Evolutionary conservation across 1,140 invertebrate genomes (phyloP), one percentile per base, ranked within the genome.

Genomic region (Halictus rubicundus): DNA sequence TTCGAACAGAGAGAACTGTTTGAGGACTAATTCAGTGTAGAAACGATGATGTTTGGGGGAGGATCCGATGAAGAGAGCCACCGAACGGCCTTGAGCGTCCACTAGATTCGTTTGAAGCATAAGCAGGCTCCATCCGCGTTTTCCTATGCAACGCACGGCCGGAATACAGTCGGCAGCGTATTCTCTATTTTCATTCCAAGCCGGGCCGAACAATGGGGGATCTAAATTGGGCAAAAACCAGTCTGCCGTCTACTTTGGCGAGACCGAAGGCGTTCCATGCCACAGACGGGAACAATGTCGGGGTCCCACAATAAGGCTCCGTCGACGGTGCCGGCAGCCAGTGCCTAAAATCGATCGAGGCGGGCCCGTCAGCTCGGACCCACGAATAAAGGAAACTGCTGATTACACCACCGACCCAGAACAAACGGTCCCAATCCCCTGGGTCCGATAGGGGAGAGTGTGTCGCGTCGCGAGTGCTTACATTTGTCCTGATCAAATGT

Each of bases 191-290:
- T 84, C 87, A 88, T 89, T 88, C 82, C 84, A 78, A 59, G 25
- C 65, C 71, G 52, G 63, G 39, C 46, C 82, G 80, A 89, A 88
- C 84, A 89, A 89, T 89, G 77, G 88, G 68, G 87, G 76, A 85
- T 85, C 88, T 85, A 88, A 89, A 89, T 89, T 87, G 88, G 78
- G 78, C 82, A 89, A 86, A 89, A 89, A 89, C 88, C 87, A 86
- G 87, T 89, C 86, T 68, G 80, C 78, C 72, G 82, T 87, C 86
- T 88, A 88, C 85, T 87, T 88, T 87, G 84, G 81, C 81, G 73
- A 86, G 82, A 64, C 86, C 71, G 79, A 37, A 87, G 66, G 78
- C 83, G 80, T 83, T 78, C 60, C 66, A 57, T 39, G 80, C 72
- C 60, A 42, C 72, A 70, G 64, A 37, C 82, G 80, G 78, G 27